These are phyloP conservation scores for Drosophila crucigera DNA, from an alignment of 2,888 invertebrate species.

Conservation along the genomic window DNA sequence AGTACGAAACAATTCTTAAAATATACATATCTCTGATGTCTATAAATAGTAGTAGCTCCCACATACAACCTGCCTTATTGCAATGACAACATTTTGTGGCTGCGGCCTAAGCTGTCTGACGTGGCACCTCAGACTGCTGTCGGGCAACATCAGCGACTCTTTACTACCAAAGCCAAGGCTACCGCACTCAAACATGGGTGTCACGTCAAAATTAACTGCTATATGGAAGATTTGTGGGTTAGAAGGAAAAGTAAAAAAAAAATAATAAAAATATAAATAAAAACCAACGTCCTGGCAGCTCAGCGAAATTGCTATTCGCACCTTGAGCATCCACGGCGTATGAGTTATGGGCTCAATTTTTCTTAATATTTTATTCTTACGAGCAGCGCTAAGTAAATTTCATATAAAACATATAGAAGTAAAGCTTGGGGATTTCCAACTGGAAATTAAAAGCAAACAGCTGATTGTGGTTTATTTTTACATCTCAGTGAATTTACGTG, in stretches of 20 bases:
- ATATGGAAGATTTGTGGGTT: slow-evolving; percentile 64
- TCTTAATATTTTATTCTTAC: slow-evolving; percentile 43
- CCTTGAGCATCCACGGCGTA: slow-evolving; percentile 47
- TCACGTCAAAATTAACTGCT: slow-evolving; percentile 69
- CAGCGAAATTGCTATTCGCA: slow-evolving; percentile 11
- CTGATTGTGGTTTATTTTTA: slow-evolving; percentile 15
- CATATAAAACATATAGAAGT: slow-evolving; percentile 21
- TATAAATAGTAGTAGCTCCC: slow-evolving; percentile 23
- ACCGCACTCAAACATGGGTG: slow-evolving; percentile 27
- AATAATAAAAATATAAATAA: slow-evolving; percentile 11
- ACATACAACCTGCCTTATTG: slow-evolving; percentile 12
- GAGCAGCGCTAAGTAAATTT: slow-evolving; percentile 51
- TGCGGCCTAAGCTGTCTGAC: slow-evolving; percentile 15
- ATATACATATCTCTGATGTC: slow-evolving; percentile 8
- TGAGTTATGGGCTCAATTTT: slow-evolving; percentile 59
- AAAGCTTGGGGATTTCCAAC: not conserved
- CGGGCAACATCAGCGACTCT: slow-evolving; percentile 30
- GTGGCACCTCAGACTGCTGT: slow-evolving; percentile 1
- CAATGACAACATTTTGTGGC: slow-evolving; percentile 54
- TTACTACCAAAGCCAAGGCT: slow-evolving; percentile 22
- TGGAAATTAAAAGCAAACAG: slow-evolving; percentile 44
- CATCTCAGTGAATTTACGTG: slow-evolving; percentile 8
- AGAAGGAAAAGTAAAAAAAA: slow-evolving; percentile 22
- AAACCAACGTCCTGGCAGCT: slow-evolving; percentile 13
- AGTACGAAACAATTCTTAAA: not conserved